Conservation (phyloP, 1,140 invertebrate genomes). For the Drosophila sp. region DNA sequence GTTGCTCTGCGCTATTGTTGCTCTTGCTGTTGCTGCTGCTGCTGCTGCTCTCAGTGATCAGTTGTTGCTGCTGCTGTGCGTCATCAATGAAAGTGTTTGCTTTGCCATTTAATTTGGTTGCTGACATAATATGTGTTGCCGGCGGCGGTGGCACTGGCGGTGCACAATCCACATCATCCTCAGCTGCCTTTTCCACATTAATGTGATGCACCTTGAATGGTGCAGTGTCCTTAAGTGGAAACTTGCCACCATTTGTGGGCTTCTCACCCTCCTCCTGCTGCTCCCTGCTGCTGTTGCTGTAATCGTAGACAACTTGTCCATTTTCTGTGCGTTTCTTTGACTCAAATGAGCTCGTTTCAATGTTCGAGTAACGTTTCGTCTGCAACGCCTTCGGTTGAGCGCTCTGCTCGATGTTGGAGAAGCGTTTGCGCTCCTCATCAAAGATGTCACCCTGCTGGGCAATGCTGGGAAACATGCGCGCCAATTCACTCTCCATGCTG, state of each 20-base stretch:
- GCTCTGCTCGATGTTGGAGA: conserved; percentile 75
- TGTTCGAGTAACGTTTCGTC: conserved; percentile 78
- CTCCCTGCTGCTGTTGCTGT: conserved; percentile 61
- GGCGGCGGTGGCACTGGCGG: conserved; percentile 71
- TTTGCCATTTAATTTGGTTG: conserved; percentile 79
- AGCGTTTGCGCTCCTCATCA: conserved; percentile 73
- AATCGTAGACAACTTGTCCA: conserved; percentile 76
- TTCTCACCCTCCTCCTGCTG: conserved; percentile 54
- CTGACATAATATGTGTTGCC: conserved; percentile 75
- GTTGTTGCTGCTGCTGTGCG: conserved; percentile 47
- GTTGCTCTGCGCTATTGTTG: conserved; percentile 34
- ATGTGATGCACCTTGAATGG: conserved; percentile 5
- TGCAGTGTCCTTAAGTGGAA: background rate
- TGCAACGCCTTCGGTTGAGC: conserved; percentile 23
- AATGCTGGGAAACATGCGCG: conserved; percentile 69
- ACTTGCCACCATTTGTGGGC: conserved; percentile 5
- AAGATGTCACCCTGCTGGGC: conserved; percentile 66
- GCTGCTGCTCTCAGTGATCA: conserved; percentile 20
- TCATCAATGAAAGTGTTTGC: conserved; percentile 70
- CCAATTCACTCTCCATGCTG: conserved; percentile 74
- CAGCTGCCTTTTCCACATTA: conserved; percentile 2
- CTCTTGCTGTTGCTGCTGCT: conserved; percentile 36
- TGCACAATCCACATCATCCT: conserved; percentile 36
- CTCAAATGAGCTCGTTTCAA: conserved; percentile 77
- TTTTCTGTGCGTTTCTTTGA: conserved; percentile 77